Percentiles rank a stretch among this genome's conserved stretches.
These are phyloP conservation scores for Meiosimyza decipiens DNA, from an alignment of 2,888 invertebrate species.

Conservation along the genomic window DNA sequence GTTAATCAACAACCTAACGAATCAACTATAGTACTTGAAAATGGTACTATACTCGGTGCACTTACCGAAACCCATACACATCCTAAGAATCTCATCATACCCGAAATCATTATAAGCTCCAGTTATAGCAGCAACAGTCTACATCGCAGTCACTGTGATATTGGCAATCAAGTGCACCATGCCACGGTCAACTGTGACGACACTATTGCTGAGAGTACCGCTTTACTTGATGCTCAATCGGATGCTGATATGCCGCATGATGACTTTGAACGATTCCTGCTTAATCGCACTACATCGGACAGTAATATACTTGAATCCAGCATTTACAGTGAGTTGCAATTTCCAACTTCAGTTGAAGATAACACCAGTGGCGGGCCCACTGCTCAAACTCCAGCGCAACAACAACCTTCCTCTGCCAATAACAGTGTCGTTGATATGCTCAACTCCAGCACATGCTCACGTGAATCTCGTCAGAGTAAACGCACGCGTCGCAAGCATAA, in stretches of 20 bases:
- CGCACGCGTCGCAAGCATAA: slow-evolving; percentile 60
- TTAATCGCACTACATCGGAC: slow-evolving; percentile 61
- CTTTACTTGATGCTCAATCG: slow-evolving; percentile 48
- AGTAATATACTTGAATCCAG: slow-evolving; percentile 62
- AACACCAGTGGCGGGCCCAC: slow-evolving; percentile 39
- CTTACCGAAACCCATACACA: slow-evolving; percentile 38
- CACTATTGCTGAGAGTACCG: slow-evolving; percentile 52
- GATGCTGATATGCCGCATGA: slow-evolving; percentile 40
- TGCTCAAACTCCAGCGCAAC: slow-evolving; percentile 10
- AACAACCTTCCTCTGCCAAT: slow-evolving; percentile 19
- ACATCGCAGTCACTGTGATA: slow-evolving; percentile 49
- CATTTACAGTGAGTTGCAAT: slow-evolving; percentile 59
- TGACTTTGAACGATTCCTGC: slow-evolving; percentile 57
- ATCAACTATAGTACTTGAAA: slow-evolving; percentile 56
- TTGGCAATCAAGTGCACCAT: slow-evolving; percentile 24
- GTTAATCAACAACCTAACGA: slow-evolving; percentile 33
- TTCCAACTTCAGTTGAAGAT: slow-evolving; percentile 44
- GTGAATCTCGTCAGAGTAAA: slow-evolving; percentile 56
- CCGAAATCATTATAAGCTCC: slow-evolving; percentile 58
- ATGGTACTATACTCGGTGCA: slow-evolving; percentile 64
- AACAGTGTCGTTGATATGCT: slow-evolving; percentile 46
- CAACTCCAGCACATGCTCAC: slow-evolving; percentile 57
- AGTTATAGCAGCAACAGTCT: slow-evolving; percentile 53
- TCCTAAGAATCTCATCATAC: slow-evolving; percentile 46
- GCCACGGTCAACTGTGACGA: slow-evolving; percentile 46